These are phyloP conservation scores for Heterodera schachtii DNA, from an alignment of 1,140 invertebrate species.

Conservation along the genomic window DNA sequence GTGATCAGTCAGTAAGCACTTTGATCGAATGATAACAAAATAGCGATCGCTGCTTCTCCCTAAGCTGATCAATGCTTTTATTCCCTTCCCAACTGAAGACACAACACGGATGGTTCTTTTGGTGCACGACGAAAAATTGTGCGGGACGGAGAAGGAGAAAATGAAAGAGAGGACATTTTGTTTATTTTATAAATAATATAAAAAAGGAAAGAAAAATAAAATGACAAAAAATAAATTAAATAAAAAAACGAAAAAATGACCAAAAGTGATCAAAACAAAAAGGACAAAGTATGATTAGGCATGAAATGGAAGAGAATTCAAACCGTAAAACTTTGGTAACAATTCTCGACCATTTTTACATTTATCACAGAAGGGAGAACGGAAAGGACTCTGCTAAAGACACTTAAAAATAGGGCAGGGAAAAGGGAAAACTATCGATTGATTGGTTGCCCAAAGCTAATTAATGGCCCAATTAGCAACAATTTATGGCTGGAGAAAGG, in stretches of 20 bases:
- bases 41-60: neutral
- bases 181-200: no score
- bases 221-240: no score
- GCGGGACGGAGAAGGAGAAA: neutral
- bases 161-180: neutral
- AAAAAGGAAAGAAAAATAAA: no score
- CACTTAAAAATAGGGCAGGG: neutral
- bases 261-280: no score
- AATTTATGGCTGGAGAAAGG: conserved; percentile 48
- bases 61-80: neutral
- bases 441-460: no score
- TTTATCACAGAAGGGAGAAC: neutral
- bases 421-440: neutral
- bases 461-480: neutral
- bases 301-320: neutral
- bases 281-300: no score
- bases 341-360: neutral
- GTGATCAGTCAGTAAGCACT: neutral
- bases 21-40: neutral
- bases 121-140: conserved; percentile 9
- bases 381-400: no score
- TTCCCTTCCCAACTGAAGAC: neutral
- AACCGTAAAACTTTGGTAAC: neutral
- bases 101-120: conserved; percentile 6
- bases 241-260: no score